Base-by-base conservation (phyloP, 1,140 invertebrate species). In the Drosophila parabipectinata region DNA sequence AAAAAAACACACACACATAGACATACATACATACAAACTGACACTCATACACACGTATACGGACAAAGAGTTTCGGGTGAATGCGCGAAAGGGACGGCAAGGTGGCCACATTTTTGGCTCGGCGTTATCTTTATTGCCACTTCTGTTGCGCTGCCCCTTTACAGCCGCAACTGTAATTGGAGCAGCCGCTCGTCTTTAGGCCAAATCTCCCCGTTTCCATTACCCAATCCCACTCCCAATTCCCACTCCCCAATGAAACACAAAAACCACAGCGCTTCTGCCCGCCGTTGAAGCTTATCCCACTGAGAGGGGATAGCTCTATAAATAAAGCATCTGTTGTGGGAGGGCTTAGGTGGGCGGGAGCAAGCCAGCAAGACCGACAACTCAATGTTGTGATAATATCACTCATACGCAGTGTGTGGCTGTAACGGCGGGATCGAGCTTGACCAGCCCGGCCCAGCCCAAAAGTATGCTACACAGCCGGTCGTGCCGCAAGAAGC, bases 51-150 rank as follows among this genome's bases (percentile, higher is more conserved):
- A 28, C 1, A 28, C 6, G 6, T 7, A 28, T 28, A 28, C 4
- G 26, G 26, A 28, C 59, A 52, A 24, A 41, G 32, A 45, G 28
- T 14, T 53, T 68, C 39, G 48, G 58, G 48, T 37, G 53, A 41
- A 32, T 57, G 55, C 26, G 55, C 54, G 41, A 67, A 67, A 55
- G 50, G 59, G 44, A 47, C 39, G 55, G 67, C 34, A 44, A 53
- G 18, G 32, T 37, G 26, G 30, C 18, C 34, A 55, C 51, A 37
- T 47, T 85, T 81, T 85, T 66, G 81, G 77, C 81, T 85, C 47
- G 72, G 52, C 60, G 77, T 82, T 85, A 85, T 85, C 81, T 85
- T 85, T 85, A 87, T 82, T 67, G 76, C 68, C 45, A 72, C 52
- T 77, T 76, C 72, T 66, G 74, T 63, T 72, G 54, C 34, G 62